A percentile compares a stretch with the other conserved stretches of the same genome.
phyloP scores from a whole-genome alignment of 1,140 invertebrate genomes.

The Protaetia brevitarsis region DNA sequence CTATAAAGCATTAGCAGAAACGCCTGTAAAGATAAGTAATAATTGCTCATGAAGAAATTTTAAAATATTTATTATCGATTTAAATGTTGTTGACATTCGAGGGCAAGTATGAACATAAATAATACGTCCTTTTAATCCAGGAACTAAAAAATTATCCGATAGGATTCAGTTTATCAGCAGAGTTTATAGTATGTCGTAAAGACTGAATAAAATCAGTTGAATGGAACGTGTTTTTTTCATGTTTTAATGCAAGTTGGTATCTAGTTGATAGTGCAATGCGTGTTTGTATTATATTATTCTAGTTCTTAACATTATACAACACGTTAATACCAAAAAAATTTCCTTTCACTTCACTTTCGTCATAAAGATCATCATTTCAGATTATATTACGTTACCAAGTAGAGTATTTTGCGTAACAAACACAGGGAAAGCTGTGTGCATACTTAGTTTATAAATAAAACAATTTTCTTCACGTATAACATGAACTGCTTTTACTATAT shows the following conservation, averaged over 20 bases:
- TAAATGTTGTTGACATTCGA: constrained; percentile 8
- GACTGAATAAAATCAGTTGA: background rate
- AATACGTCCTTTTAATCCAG: no score
- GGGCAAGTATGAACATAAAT: no score
- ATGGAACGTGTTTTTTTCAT: background rate
- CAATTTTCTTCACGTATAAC: background rate
- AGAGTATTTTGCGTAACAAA: background rate
- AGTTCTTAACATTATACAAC: no score
- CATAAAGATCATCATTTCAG: background rate
- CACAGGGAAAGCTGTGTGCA: background rate
- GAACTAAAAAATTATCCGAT: no score
- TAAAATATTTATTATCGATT: constrained; percentile 3
- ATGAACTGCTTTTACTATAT: no score
- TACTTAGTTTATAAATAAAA: background rate
- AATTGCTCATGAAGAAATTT: constrained; percentile 3
- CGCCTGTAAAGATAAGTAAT: background rate
- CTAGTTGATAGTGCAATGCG: no score
- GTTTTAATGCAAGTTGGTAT: no score
- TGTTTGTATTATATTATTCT: no score
- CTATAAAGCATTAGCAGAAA: background rate
- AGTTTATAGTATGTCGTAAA: background rate
- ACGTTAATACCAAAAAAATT: background rate
- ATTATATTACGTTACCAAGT: background rate
- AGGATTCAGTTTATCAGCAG: background rate
- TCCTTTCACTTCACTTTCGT: background rate